Evolutionary conservation across 2,797 vertebrate genomes (phyloP), one percentile per base, ranked within the genome.

Genomic region (Chaetophractus vellerosus): DNA sequence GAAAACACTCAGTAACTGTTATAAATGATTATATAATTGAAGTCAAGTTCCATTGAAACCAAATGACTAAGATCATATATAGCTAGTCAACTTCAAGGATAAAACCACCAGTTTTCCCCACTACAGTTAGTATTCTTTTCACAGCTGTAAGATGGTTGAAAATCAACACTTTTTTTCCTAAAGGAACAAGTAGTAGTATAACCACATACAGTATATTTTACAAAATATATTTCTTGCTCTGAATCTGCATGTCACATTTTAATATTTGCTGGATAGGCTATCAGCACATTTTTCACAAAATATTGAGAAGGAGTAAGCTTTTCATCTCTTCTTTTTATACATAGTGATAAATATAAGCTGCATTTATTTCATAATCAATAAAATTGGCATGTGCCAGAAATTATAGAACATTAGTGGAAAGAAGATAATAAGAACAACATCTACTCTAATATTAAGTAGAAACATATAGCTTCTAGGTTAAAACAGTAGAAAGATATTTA

Each of bases 231-330:
- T 36, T 59, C 31, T 95, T 61, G 19, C 1, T 38, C 59, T 64
- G 16, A 89, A 86, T 71, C 18, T 93, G 85, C 28, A 69, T 45
- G 83, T 79, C 45, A 9, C 2, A 59, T 38, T 93, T 89, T 33
- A 88, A 95, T 61, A 71, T 45, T 5, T 0, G 45, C 19, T 76
- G 48, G 64, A 84, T 79, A 82, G 19, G 15, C 14, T 41, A 41
- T 45, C 6, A 28, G 52, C 14, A 94, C 52, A 1, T 3, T 91
- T 88, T 84, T 41, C 55, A 38, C 14, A 38, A 82, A 96, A 57
- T 9, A 33, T 69, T 59, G 48, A 89, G 16, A 76, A 80, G 72
- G 52, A 66, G 36, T 63, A 75, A 69, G 12, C 45, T 84, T 68
- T 18, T 74, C 1, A 33, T 38, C 14, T 61, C 24, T 52, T 31